Percentiles rank a stretch among this genome's conserved stretches.
Conservation (phyloP, 2,113 vertebrate species). For the Odocoileus virginianus region DNA sequence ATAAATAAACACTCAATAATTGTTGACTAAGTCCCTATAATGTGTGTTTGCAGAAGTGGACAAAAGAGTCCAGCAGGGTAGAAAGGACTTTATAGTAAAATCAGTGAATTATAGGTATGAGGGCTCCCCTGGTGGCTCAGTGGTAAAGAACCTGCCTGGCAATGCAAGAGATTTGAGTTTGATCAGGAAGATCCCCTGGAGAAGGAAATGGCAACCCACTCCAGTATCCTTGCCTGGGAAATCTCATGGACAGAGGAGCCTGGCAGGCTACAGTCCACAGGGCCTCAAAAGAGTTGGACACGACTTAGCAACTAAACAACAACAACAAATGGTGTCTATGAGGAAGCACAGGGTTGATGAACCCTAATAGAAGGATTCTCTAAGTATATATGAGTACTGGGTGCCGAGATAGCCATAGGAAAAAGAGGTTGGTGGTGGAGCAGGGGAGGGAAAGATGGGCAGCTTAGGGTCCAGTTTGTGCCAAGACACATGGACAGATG, state of each 20-base stretch:
- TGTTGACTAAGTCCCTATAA: rapidly evolving
- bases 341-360: not conserved
- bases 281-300: not conserved
- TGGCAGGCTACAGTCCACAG: not conserved
- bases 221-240: not conserved
- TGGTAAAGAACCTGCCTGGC: not conserved
- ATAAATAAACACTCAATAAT: not conserved
- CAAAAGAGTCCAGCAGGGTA: not conserved
- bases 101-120: not conserved
- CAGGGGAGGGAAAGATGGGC: not conserved
- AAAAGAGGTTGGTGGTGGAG: not conserved
- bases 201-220: not conserved
- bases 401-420: not conserved
- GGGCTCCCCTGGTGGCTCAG: not conserved
- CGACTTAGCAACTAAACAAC: not conserved
- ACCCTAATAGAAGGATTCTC: not conserved
- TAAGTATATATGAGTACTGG: not conserved
- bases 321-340: not conserved
- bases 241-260: not conserved
- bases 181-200: not conserved
- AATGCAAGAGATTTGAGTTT: not conserved
- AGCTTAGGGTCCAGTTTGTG: not conserved
- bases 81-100: not conserved
- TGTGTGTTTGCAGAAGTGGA: too few species aligned
- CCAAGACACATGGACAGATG: too few species aligned